These are phyloP conservation scores for Trematomus loennbergii DNA, from an alignment of 2,113 vertebrate species.

Conservation along the genomic window DNA sequence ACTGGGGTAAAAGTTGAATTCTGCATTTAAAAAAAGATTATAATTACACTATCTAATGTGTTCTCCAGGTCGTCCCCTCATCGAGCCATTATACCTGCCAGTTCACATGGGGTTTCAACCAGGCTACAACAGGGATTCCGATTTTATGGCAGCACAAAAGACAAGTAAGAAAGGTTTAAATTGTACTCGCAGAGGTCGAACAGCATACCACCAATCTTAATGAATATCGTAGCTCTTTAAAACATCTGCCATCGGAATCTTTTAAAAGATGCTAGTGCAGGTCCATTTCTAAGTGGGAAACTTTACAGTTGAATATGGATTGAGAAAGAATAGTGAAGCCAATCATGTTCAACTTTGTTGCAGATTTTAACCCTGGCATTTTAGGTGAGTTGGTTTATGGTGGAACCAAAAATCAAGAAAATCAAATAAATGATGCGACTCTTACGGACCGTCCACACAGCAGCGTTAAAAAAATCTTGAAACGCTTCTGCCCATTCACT, in stretches of 20 bases:
- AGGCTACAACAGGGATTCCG: neutral
- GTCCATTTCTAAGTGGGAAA: neutral
- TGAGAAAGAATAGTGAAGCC: neutral
- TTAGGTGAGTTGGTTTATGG: neutral
- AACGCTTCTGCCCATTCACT: too few species aligned
- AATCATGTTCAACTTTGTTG: neutral
- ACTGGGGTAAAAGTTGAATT: neutral
- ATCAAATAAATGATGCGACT: neutral
- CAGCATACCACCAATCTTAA: neutral
- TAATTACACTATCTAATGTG: neutral
- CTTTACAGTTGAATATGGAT: neutral
- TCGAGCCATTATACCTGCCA: neutral
- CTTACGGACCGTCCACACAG: too few species aligned
- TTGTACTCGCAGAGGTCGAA: neutral
- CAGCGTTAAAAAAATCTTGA: too few species aligned
- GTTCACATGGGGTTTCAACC: neutral
- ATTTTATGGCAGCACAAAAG: neutral
- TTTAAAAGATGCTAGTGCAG: neutral
- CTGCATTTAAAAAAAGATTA: neutral
- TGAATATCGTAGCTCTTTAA: neutral
- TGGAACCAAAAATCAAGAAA: neutral
- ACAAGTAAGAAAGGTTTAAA: neutral
- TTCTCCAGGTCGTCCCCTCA: neutral
- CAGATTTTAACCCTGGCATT: neutral
- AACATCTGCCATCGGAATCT: neutral